phyloP scores from a whole-genome alignment of 2,888 invertebrate species.

The Dynastes maya region DNA sequence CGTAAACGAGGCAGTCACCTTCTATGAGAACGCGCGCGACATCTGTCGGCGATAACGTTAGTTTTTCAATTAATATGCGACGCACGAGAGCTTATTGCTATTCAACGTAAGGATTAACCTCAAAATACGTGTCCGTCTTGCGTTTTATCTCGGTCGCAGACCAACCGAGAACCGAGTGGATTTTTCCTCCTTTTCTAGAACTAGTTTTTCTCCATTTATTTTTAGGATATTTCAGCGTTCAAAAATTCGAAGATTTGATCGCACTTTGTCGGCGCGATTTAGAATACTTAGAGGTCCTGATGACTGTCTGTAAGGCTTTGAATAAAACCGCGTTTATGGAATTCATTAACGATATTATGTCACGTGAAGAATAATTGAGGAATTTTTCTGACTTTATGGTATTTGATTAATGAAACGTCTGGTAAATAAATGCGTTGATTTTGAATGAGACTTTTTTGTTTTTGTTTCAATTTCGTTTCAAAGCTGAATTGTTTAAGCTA shows the following conservation, averaged over 20 bases:
- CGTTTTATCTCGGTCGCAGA: constrained; percentile 9
- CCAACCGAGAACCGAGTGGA: neutral
- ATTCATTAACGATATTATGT: constrained; percentile 11
- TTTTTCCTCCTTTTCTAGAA: constrained; percentile 21
- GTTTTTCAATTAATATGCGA: constrained; percentile 28
- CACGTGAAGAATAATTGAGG: constrained; percentile 11
- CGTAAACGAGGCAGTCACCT: constrained; percentile 14
- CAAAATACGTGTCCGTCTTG: constrained; percentile 23
- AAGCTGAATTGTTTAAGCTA: no score
- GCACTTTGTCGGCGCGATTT: constrained; percentile 28
- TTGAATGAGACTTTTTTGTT: no score
- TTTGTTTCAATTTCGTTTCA: no score
- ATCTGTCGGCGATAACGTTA: constrained; percentile 22
- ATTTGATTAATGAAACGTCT: neutral
- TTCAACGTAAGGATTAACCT: constrained; percentile 29
- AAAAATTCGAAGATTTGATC: constrained; percentile 17
- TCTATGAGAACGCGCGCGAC: constrained; percentile 11
- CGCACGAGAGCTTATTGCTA: constrained; percentile 12
- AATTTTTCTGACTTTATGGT: neutral
- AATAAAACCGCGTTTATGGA: neutral
- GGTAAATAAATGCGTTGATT: neutral
- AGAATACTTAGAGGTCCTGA: constrained; percentile 14
- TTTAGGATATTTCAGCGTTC: neutral
- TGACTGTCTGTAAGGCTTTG: neutral
- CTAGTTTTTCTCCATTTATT: neutral